Base-by-base conservation (phyloP, 2,888 invertebrate genomes). In the Neoaliturus tenellus region DNA sequence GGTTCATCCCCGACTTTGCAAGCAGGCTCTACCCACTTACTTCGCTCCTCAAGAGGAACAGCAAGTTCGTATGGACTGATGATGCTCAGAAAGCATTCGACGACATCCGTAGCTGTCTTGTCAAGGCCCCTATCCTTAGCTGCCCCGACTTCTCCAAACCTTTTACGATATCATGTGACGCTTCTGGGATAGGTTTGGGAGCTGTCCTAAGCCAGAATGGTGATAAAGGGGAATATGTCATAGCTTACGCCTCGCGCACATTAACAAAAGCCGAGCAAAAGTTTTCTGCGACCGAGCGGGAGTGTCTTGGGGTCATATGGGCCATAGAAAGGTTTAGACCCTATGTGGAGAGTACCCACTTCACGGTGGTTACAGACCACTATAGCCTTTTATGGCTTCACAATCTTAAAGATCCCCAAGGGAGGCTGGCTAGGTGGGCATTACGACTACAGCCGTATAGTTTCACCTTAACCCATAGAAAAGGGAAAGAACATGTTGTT, bases 231-330 rank as follows among this genome's bases (percentile, higher is more conserved):
- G 87, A 87, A 67, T 17, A 69, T 0, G 87, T 87, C 0, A 85
- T 88, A 17, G 87, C 87, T 0, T 88, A 87, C 20, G 87, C 87
- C 0, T 88, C 87, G 28, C 39, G 86, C 0, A 55, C 86, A 0
- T 80, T 88, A 8, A 83, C 80, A 0, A 75, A 81, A 0, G 78
- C 86, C 0, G 88, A 88, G 48, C 48, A 83, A 5, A 87, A 87
- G 20, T 88, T 87, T 33, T 78, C 86, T 1, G 85, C 86, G 4
- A 87, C 88, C 0, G 86, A 88, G 67, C 82, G 80, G 31, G 88
- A 89, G 55, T 88, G 88, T 44, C 85, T 88, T 0, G 87, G 87
- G 0, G 86, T 88, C 0, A 14, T 88, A 0, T 88, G 86, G 86
- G 85, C 86, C 0, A 83, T 88, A 2, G 83, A 83, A 1, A 86